These are phyloP conservation scores for Trichopoda pennipes DNA, from an alignment of 2,888 invertebrate species.

Conservation along the genomic window DNA sequence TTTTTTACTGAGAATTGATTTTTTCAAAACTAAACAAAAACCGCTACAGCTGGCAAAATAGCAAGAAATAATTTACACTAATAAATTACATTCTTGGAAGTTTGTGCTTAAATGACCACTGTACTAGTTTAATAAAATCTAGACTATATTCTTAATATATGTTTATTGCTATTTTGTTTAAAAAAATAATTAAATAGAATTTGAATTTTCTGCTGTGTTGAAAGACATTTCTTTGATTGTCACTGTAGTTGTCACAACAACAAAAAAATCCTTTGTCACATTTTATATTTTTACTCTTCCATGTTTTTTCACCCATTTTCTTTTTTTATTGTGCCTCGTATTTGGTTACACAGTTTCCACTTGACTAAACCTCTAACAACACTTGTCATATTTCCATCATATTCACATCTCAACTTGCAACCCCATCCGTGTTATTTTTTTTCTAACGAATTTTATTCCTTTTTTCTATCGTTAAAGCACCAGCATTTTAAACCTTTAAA, in stretches of 20 bases:
- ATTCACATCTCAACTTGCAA: slow-evolving; percentile 36
- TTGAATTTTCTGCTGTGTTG: too few species aligned
- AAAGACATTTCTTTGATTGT: too few species aligned
- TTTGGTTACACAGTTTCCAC: slow-evolving; percentile 61
- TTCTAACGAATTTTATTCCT: slow-evolving; percentile 20
- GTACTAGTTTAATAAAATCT: too few species aligned
- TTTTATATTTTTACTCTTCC: slow-evolving; percentile 48
- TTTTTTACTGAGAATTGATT: too few species aligned
- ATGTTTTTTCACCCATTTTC: slow-evolving; percentile 12
- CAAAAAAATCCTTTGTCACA: slow-evolving; percentile 63
- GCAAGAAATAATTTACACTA: too few species aligned
- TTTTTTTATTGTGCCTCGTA: slow-evolving; percentile 2
- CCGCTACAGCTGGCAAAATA: too few species aligned
- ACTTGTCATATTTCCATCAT: slow-evolving; percentile 63
- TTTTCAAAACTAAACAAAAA: too few species aligned
- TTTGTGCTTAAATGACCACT: too few species aligned
- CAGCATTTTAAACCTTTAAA: neutral
- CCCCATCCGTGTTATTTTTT: slow-evolving; percentile 33
- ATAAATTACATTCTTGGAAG: too few species aligned
- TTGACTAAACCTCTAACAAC: slow-evolving; percentile 60
- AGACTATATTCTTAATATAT: too few species aligned
- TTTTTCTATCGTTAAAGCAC: neutral
- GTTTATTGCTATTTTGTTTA: too few species aligned
- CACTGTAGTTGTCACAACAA: neutral
- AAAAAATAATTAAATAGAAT: too few species aligned